Base-by-base conservation (phyloP, 2,888 invertebrate species). In the Drosophila conformis region DNA sequence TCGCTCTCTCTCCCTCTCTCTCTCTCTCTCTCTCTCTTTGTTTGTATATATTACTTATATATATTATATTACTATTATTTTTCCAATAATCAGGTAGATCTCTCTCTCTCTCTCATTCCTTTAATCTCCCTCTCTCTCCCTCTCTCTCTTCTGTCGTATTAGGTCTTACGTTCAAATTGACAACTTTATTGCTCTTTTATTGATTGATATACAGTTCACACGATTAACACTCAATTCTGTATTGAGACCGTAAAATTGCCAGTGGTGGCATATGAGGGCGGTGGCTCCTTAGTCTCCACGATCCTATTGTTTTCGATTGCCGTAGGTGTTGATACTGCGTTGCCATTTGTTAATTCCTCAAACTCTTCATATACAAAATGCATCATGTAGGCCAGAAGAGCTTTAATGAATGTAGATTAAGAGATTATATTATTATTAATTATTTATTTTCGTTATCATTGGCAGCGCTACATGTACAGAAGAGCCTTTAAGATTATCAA, bases 291-390 rank as follows among this genome's bases (percentile, higher is more conserved):
- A 31, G n/a, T 66, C 4, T 69, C 27, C 0, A 13, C 4, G 18
- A 38, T 8, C 29, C n/a, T 8, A 51, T 29, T 21, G 4, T 2
- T 25, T 35, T 35, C 36, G 2, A 4, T 27, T 15, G 31, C 4
- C 11, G 13, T 21, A n/a, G n/a, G n/a, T 51, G 60, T 33, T 25
- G n/a, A 7, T 31, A 8, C 36, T 15, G 8, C 2, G 1, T 15
- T 18, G 2, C 8, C 15, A 11, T 33, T 42, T 2, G 2, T 15
- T 6, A 69, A 10, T 25, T 57, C 56, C 1, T 10, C 51, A 46
- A 53, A 59, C 42, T 21, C 58, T 33, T 35, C 13, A 29, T 59
- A 66, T 11, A 69, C 35, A 31, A 18, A 38, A 27, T 59, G 15
- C 11, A 69, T 25, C 36, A 66, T 1, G n/a, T 36, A 68, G 6